A percentile compares a stretch with the other conserved stretches of the same genome.
Conservation (phyloP, 2,797 vertebrate species). For the Rhinichthys osculus region DNA sequence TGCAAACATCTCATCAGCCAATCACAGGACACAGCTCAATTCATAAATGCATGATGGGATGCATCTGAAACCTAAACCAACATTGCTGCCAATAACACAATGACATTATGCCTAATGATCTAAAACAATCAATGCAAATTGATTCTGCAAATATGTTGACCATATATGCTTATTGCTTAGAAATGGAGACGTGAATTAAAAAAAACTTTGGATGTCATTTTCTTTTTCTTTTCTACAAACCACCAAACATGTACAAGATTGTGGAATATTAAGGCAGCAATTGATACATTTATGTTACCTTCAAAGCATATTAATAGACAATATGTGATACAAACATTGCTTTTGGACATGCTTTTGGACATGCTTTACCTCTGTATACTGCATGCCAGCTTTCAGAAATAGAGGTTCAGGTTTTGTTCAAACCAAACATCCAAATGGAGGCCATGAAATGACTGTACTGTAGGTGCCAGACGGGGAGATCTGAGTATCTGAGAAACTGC, state of each 20-base stretch:
- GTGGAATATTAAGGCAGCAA: background rate
- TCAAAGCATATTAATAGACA: background rate
- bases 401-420: conserved; percentile 12
- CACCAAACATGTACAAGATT: background rate
- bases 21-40: background rate
- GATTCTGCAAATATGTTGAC: background rate
- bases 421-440: background rate
- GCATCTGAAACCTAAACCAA: background rate
- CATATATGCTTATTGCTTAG: background rate
- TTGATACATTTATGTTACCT: background rate
- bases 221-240: background rate
- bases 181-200: background rate
- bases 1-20: background rate
- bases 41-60: background rate
- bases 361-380: background rate
- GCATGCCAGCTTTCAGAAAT: background rate
- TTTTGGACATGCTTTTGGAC: background rate
- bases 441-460: background rate
- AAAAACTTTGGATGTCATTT: background rate
- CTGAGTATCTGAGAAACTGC: conserved; percentile 22
- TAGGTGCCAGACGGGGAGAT: conserved; percentile 6
- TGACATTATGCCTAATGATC: background rate
- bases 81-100: background rate
- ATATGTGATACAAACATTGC: background rate
- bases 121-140: background rate